A percentile compares a stretch with the other conserved stretches of the same genome.
Conservation (phyloP, 2,113 vertebrate species). For the Coturnix japonica region DNA sequence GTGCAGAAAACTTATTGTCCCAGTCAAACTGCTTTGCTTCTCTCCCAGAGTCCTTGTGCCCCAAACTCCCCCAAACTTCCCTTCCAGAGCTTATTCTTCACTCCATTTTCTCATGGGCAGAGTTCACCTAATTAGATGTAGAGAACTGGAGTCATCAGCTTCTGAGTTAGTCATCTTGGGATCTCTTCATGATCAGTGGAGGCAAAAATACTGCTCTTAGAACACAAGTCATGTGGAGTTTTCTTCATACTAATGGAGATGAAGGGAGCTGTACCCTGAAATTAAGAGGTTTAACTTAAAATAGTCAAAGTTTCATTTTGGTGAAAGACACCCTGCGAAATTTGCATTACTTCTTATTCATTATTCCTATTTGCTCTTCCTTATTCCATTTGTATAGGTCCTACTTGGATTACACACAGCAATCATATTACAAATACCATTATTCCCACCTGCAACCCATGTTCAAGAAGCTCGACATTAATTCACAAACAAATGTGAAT, state of each 20-base stretch:
- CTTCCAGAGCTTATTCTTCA: background rate
- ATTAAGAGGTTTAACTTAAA: background rate
- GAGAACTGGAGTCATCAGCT: background rate
- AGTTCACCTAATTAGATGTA: background rate
- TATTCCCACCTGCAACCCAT: background rate
- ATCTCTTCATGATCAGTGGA: background rate
- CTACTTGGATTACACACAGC: background rate
- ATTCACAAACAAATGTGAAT: background rate
- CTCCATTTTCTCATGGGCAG: background rate
- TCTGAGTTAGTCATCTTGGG: background rate
- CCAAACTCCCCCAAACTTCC: rapidly evolving
- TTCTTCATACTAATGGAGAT: background rate
- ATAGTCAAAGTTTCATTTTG: background rate
- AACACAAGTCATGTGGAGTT: background rate
- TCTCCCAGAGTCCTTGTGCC: background rate
- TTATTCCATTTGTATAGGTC: background rate
- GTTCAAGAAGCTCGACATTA: background rate
- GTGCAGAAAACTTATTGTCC: background rate
- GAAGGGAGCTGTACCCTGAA: background rate
- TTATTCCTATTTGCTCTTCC: background rate
- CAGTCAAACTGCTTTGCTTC: rapidly evolving
- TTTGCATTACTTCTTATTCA: background rate
- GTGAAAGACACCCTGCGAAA: background rate
- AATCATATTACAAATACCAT: background rate
- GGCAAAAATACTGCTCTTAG: background rate